Conservation (phyloP, 2,888 invertebrate species). For the Drosophila vallismaia region DNA sequence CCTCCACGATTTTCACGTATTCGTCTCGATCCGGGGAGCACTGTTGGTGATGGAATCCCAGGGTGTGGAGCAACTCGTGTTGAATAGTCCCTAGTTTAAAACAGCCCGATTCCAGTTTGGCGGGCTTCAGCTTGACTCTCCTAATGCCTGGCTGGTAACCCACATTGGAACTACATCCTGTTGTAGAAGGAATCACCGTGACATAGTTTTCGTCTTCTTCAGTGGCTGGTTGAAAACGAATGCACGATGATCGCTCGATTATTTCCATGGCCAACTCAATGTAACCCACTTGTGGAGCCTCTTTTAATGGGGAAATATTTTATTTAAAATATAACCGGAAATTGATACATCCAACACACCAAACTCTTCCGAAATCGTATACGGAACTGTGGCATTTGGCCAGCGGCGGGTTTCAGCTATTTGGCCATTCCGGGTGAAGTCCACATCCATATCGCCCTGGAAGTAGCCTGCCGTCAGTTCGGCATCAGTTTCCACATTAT, state of each 20-base stretch:
- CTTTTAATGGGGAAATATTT: no score
- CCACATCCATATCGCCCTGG: constrained; percentile 90
- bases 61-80: constrained; percentile 91
- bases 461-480: constrained; percentile 90
- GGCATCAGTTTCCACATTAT: constrained; percentile 85
- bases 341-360: constrained; percentile 32
- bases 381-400: constrained; percentile 88
- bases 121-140: constrained; percentile 63
- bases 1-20: constrained; percentile 85
- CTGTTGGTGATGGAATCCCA: constrained; percentile 92
- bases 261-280: constrained; percentile 88
- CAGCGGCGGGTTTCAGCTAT: constrained; percentile 85
- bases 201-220: constrained; percentile 70
- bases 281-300: constrained; percentile 84
- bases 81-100: constrained; percentile 85
- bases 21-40: constrained; percentile 89
- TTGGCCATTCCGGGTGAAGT: constrained; percentile 86
- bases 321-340: no score
- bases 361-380: constrained; percentile 79
- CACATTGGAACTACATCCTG: constrained; percentile 91
- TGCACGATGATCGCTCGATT: constrained; percentile 89
- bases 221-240: constrained; percentile 87
- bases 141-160: constrained; percentile 85
- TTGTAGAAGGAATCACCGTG: constrained; percentile 40
- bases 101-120: constrained; percentile 69